These are phyloP conservation scores for Siniperca undulata DNA, from an alignment of 2,797 vertebrate genomes.

Conservation along the genomic window DNA sequence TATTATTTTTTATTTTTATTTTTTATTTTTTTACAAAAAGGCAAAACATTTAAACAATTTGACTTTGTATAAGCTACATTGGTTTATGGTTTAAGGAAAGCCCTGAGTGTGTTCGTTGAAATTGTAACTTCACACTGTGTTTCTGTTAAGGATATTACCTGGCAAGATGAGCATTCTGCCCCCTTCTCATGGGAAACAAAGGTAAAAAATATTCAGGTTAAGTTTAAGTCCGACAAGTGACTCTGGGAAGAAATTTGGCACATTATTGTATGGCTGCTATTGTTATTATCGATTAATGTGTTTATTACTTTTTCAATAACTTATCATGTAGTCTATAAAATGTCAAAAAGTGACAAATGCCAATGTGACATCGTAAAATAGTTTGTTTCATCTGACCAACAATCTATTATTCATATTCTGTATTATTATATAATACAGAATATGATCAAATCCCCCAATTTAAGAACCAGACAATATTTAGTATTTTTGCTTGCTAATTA, in stretches of 20 bases:
- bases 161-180: constrained; percentile 98
- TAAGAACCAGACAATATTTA: not conserved
- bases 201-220: constrained; percentile 74
- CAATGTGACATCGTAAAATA: not conserved
- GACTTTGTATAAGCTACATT: not conserved
- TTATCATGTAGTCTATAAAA: no score
- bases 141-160: constrained; percentile 93
- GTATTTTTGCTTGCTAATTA: not conserved
- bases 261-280: no score
- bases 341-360: not conserved
- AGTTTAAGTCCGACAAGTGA: not conserved
- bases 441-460: accelerated
- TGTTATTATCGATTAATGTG: not conserved
- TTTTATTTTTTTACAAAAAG: no score
- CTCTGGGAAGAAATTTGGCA: not conserved
- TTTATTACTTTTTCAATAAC: not conserved
- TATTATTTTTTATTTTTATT: no score
- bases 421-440: no score
- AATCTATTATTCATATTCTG: no score
- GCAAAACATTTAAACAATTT: no score
- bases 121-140: not conserved
- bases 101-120: not conserved
- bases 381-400: not conserved
- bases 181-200: constrained; percentile 99
- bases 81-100: not conserved